phyloP scores from a whole-genome alignment of 2,888 invertebrate species.

The Linyphia triangularis region DNA sequence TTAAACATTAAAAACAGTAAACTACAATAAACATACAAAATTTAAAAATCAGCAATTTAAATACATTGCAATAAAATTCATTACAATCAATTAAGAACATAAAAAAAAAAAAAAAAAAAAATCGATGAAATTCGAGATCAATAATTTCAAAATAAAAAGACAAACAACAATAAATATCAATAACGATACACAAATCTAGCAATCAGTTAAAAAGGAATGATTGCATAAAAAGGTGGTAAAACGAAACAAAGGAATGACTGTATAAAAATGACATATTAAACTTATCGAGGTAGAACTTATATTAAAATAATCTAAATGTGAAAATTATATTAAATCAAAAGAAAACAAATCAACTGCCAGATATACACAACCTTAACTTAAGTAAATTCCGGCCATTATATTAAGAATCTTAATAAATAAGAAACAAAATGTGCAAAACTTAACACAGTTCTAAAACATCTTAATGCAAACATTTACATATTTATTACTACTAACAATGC shows the following conservation, averaged over 20 bases:
- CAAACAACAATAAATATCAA: constrained; percentile 18
- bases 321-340: constrained; percentile 18
- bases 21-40: constrained; percentile 53
- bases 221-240: constrained; percentile 27
- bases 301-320: constrained; percentile 39
- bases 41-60: constrained; percentile 41
- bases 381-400: constrained; percentile 28
- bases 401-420: constrained; percentile 50
- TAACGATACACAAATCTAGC: constrained; percentile 15
- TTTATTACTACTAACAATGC: constrained; percentile 51
- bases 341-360: constrained; percentile 49
- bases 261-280: constrained; percentile 39
- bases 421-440: constrained; percentile 45
- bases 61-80: constrained; percentile 42
- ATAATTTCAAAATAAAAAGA: constrained; percentile 14
- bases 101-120: no score
- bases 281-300: constrained; percentile 50
- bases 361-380: constrained; percentile 55
- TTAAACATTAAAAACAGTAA: constrained; percentile 36
- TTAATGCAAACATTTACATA: constrained; percentile 48
- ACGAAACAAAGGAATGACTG: constrained; percentile 60
- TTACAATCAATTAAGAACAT: constrained; percentile 16
- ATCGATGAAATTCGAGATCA: constrained; percentile 39
- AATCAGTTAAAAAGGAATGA: constrained; percentile 57
- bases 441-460: constrained; percentile 52